Evolutionary conservation across 1,140 invertebrate species (phyloP), one percentile per base, ranked within the genome.

Genomic region (Drosophila bocki): DNA sequence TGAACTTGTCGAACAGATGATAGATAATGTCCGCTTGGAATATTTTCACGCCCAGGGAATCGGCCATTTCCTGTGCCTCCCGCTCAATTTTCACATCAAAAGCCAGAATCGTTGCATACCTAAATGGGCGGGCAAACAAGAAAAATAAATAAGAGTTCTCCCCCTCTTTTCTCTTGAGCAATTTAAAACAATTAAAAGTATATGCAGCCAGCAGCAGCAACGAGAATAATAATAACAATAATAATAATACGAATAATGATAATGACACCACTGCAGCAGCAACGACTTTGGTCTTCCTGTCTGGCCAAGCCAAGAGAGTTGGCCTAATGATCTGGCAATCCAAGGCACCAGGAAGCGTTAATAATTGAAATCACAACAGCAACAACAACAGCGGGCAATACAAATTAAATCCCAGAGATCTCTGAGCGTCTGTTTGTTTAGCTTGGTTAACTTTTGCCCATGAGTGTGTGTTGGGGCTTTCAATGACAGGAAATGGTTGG

Each of bases 11-110:
- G 94, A 99, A 99, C 68, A 99, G 94, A 94, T 99, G 99, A 94
- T 99, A 99, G 91, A 99, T 99, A 92, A 99, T 99, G 93, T 99
- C 99, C 3, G 99, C 99, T 65, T 98, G 97, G 95, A 99, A 99
- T 88, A 99, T 99, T 93, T 97, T 98, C 45, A 99, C 98, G 58
- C 97, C 98, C 47, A 99, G 92, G 53, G 96, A 95, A 90, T 99
- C 99, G 0, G 99, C 99, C 92, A 99, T 93, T 92, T 99, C 98
- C 94, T 99, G 98, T 1, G 99, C 99, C 90, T 99, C 99, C 62
- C 96, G 95, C 92, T 99, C 99, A 33, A 99, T 96, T 94, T 99
- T 99, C 1, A 99, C 99, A 94, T 99, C 99, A 93, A 99, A 99
- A 0, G 99, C 99, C 68, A 99, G 95, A 93, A 99, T 99, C 33